Evolutionary conservation across 2,797 vertebrate species (phyloP).

Genomic region (Gobio occitaniae): DNA sequence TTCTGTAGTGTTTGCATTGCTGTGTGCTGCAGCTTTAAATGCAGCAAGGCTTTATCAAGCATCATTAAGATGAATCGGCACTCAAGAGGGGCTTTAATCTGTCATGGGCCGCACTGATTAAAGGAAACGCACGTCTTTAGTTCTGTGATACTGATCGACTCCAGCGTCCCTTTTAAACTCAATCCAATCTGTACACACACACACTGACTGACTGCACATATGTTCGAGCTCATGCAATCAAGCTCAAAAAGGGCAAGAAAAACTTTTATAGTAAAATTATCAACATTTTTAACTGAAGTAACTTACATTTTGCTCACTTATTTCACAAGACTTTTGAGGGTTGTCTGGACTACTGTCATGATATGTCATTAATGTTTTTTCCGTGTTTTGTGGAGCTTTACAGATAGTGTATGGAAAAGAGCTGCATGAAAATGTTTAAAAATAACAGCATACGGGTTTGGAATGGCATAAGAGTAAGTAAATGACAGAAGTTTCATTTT

Average conservation of each 20-base stretch:
- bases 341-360: neutral
- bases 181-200: neutral
- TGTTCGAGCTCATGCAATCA: neutral
- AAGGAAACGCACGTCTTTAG: conserved; percentile 64
- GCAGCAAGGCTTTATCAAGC: conserved; percentile 60
- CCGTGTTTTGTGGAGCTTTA: neutral
- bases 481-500: neutral
- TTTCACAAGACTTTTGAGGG: neutral
- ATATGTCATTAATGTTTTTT: no score
- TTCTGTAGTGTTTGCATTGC: neutral
- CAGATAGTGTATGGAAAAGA: neutral
- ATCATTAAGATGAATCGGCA: conserved; percentile 58
- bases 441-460: neutral
- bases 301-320: neutral
- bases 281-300: neutral
- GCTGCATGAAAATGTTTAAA: neutral
- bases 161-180: neutral
- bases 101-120: conserved; percentile 66
- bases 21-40: conserved; percentile 31
- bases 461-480: neutral
- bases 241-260: neutral
- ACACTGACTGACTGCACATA: neutral
- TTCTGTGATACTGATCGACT: neutral
- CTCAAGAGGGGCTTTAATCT: conserved; percentile 58
- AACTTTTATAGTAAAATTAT: neutral